Base-by-base conservation (phyloP, 1,140 invertebrate genomes). In the Tribolium madens region DNA sequence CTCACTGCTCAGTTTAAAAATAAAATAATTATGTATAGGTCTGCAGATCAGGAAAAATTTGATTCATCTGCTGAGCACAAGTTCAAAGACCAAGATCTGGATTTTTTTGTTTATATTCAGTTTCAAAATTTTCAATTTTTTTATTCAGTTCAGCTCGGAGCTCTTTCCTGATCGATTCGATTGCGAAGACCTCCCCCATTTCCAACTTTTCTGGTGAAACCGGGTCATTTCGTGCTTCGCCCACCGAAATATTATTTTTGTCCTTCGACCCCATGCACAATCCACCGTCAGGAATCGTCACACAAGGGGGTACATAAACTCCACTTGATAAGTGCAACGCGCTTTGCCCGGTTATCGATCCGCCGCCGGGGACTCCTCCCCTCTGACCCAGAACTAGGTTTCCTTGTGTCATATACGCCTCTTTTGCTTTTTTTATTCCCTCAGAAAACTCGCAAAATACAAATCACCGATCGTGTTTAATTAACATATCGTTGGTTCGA, bases 321-420 rank as follows among this genome's bases (percentile, higher is more conserved):
- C 31, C 57, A 47, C 47, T 71, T 71, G 68, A 71, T 71, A 71
- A 71, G 68, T 71, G 68, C 68, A 71, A 71, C 68, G 68, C 68
- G 68, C 57, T 71, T 71, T 71, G 68, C 68, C 68, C 47, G 47
- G 47, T 50, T 71, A 71, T 71, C 68, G 68, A 71, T 71, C 68
- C 18, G 18, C 14, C 57, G 26, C 57, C 57, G 57, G 57, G 57
- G 57, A 18, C 57, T 64, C 57, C 57, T 64, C 57, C 57, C 57
- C 57, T 64, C 57, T 64, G 57, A 64, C 57, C 57, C 57, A 64
- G 57, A 64, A 64, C 57, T 64, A 64, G 57, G 57, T 42, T 64
- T 64, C 57, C 57, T 64, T 64, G 57, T 64, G 57, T 64, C 57
- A 64, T 64, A 64, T 64, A 64, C 57, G 57, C 57, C 57, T 26